Conservation (phyloP, 2,888 invertebrate species). For the Agonopterix arenella region DNA sequence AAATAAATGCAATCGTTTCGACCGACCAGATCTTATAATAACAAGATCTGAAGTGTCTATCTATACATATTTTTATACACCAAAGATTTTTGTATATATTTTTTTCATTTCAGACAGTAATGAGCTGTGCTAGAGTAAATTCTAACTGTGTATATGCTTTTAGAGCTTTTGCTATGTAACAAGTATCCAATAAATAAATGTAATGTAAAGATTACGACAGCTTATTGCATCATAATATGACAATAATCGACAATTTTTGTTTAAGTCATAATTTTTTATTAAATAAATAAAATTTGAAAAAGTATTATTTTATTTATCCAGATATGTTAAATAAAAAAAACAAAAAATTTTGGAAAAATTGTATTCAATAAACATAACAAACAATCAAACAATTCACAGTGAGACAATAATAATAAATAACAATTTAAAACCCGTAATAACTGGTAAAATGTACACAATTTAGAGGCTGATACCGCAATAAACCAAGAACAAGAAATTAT, state of each 20-base stretch:
- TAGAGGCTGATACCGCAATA: too few relatives aligned
- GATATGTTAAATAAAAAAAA: too few relatives aligned
- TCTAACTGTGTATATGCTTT: conserved; percentile 53
- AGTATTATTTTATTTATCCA: background rate
- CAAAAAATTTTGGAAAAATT: too few relatives aligned
- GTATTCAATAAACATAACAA: too few relatives aligned
- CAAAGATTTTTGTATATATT: conserved; percentile 70
- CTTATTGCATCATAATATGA: conserved; percentile 59
- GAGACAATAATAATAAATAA: too few relatives aligned
- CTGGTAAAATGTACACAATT: too few relatives aligned
- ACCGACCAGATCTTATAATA: conserved; percentile 68
- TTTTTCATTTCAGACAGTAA: conserved; percentile 42
- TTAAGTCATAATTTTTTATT: conserved; percentile 58
- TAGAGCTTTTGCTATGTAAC: conserved; percentile 64
- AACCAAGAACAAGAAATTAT: too few relatives aligned
- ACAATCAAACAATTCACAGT: too few relatives aligned
- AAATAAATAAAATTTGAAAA: conserved; percentile 43
- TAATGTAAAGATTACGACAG: conserved; percentile 47
- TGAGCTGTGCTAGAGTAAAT: conserved; percentile 51
- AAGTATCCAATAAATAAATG: conserved; percentile 41
- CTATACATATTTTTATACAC: conserved; percentile 63
- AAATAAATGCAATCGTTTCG: conserved; percentile 66
- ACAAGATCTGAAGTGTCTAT: conserved; percentile 66
- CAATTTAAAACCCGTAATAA: too few relatives aligned
- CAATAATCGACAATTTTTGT: conserved; percentile 36